Evolutionary conservation across 2,797 vertebrate genomes (phyloP), one percentile per base, ranked within the genome.

Genomic region (Enteromius paludinosus): DNA sequence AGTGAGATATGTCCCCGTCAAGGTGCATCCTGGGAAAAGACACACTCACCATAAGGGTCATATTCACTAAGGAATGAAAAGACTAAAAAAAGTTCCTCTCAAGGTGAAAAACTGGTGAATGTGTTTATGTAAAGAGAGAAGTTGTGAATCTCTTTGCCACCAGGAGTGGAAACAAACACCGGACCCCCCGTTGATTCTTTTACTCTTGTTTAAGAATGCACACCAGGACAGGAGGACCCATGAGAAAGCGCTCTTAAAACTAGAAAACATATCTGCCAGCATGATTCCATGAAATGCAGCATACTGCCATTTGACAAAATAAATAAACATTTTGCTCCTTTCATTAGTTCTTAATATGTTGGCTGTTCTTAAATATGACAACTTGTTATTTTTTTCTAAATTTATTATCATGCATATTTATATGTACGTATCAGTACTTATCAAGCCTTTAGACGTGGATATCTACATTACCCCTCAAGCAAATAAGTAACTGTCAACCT

Each of bases 1-100:
- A 92, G 91, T 93, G 89, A 92, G 89, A 90, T 87, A 88, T 84
- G 91, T 93, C 90, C 92, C 87, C 88, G 88, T 86, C 91, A 93
- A 82, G 94, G 92, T 93, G 94, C 87, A 90, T 93, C 90, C 86
- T 91, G 92, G 93, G 93, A 93, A 92, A 93, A 88, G 45, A 69
- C 88, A 82, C 25, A 64, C 78, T 85, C 54, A 78, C 66, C 78
- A 78, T 69, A 25, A 73, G 78, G 81, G 77, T 83, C 84, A 83
- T 23, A 82, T 68, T 73, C 56, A 79, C 73, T 38, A 41, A 83
- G 47, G 68, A 68, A 70, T 6, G 23, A 74, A 78, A 56, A 75
- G 62, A 81, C 62, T 61, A 15, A 41, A 78, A 69, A 71, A 30
- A 56, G 76, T 69, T 64, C 70, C 84, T 86, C 89, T 92, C 87